phyloP scores from a whole-genome alignment of 2,888 invertebrate species.

The Noctua fimbriata region DNA sequence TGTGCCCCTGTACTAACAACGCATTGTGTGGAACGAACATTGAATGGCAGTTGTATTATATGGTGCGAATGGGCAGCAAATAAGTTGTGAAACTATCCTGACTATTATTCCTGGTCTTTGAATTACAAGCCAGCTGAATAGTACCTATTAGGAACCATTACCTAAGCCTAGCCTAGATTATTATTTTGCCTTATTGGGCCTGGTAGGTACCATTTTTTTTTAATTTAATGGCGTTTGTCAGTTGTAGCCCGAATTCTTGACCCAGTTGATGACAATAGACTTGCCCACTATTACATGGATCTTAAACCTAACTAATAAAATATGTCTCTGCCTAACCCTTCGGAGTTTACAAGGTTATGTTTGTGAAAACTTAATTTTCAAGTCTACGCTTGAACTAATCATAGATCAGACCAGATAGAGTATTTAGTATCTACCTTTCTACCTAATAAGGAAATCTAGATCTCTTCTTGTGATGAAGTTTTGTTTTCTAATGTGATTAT shows the following conservation, averaged over 20 bases:
- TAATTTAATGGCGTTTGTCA: no score
- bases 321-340: background rate
- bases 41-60: constrained; percentile 12
- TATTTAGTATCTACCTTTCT: background rate
- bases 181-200: no score
- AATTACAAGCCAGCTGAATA: background rate
- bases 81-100: background rate
- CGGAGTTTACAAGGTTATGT: background rate
- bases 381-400: background rate
- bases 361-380: background rate
- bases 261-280: background rate
- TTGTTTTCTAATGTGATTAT: background rate
- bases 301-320: background rate
- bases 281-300: background rate
- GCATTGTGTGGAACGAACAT: constrained; percentile 12
- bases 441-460: background rate
- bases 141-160: no score
- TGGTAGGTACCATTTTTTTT: no score
- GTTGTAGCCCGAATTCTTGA: background rate
- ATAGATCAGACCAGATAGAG: background rate
- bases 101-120: background rate
- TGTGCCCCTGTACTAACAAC: constrained; percentile 8
- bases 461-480: background rate
- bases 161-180: no score
- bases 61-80: background rate